Base-by-base conservation (phyloP, 2,113 vertebrate genomes). In the Sterna hirundo region DNA sequence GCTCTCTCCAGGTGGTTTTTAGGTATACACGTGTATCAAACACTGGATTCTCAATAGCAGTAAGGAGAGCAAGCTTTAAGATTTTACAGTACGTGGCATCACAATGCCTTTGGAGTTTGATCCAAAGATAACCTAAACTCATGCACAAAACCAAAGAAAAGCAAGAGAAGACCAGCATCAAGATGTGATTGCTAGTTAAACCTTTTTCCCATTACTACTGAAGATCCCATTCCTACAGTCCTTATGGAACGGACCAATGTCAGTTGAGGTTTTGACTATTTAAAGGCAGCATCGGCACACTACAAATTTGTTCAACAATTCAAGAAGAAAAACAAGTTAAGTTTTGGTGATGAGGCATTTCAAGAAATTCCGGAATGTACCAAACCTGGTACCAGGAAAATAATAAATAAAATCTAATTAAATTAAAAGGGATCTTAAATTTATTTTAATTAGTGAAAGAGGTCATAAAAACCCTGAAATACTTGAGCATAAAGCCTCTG, bases 201-300 rank as follows among this genome's bases (percentile, higher is more conserved):
- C 30, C 30, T 42, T 71, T 51, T 86, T 54, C 36, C 20, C 22
- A 42, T 22, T 86, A 46, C 52, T 86, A 6, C 26, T 4, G 1
- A 83, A 88, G 71, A 58, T 91, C 55, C 30, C 34, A 49, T 19
- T 93, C 34, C 18, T 54, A 64, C 32, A 78, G 46, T 60, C 79
- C 49, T 84, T 62, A 36, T 7, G 32, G 70, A 85, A 87, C 2
- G 1, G 2, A 77, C 5, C 1, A 0, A 46, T 44, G 11, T n/a
- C 58, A 76, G 38, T 5, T 65, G 15, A 85, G 27, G 22, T 90
- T 88, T 91, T 72, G 58, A 44, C 61, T 58, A 30, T 42, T 69
- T 42, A 72, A 69, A 79, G 38, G 65, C 81, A 81, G 29, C 14
- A 15, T 34, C 29, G 58, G 51, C 72, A 34, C 60, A 47, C n/a